Evolutionary conservation across 2,113 vertebrate species (phyloP), one percentile per base, ranked within the genome.

Genomic region (Marcusenius ussheri): DNA sequence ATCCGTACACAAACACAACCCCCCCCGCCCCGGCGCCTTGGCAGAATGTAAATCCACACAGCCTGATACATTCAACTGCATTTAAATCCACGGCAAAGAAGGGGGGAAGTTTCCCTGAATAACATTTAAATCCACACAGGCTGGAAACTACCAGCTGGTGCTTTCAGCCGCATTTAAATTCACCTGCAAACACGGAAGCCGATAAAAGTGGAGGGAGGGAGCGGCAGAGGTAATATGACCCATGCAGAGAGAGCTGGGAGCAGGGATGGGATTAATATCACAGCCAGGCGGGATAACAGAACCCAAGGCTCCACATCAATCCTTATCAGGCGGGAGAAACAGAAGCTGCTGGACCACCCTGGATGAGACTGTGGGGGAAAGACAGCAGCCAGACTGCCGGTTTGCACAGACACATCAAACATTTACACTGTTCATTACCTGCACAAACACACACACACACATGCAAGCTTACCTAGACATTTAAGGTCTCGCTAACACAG

Each of bases 391-490:
- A 45, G 39, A 47, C 83, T 35, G 74, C 35, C 1, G 35, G 74
- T 80, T 35, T 39, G 31, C 17, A 77, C 80, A 21, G 83, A 84
- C 39, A 84, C 83, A 46, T 42, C 39, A 84, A 84, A 84, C 83
- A 84, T 84, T 84, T 84, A 84, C 45, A 47, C 45, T n/a, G 42
- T 84, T 84, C 83, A 84, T 84, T 84, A 84, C 83, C 83, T 84
- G 83, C 24, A 4, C 42, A 83, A 42, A 46, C 80, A 46, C 35
- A 42, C 15, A 80, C 74, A 42, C 80, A 83, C 80, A 83, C 80
- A 46, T 4, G 39, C 15, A 13, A 77, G 31, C 31, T 77, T 77
- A 77, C 10, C 35, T 7, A 39, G 15, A 77, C 70, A 42, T 42
- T 42, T 80, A 39, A 39, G 74, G 15, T 15, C 15, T 80, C 31